Base-by-base conservation (phyloP, 2,888 invertebrate species). In the Smittia sp. region DNA sequence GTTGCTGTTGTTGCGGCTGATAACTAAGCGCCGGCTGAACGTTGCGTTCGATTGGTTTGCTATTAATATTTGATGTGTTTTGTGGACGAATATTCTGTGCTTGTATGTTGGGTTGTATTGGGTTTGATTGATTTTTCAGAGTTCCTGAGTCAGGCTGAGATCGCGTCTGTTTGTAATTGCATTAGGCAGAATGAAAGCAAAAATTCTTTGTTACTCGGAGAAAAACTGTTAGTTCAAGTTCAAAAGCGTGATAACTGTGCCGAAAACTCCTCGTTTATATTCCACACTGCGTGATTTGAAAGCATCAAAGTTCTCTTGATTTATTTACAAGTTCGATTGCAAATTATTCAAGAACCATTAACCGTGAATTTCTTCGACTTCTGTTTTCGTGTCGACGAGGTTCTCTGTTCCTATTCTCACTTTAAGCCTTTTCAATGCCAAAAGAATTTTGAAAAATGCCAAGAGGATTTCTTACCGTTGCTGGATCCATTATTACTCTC, bases 401-500 rank as follows among this genome's bases (percentile, higher is more conserved):
- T 22, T 58, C 24, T 22, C 20, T 58, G 20, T 58, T 58, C 13
- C 54, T 58, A 18, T 20, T 9, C 11, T 46, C 58, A 58, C 13
- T 58, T 22, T 11, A 32, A 32, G 32, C 32, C 9, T 9, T 32
- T 32, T 32, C 32, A 22, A 41, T 67, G 65, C 38, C 32, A 32
- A 38, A 6, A 24, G 27, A 69, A 69, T 69, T 69, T 69, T 69
- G 69, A 68, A 68, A 68, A 68, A 20, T 69, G 54, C 52, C 69
- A 52, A 69, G 54, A 27, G n/a, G 41, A 32, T 54, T 54, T 27
- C 69, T 69, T 69, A 69, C 69, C 69, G 52, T 54, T 69, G 41
- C 25, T 69, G 69, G 69, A 69, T 69, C 69, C 69, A 69, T 69
- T 69, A 52, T 69, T 24, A 68, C 6, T 68, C 22, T 68, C 46